Evolutionary conservation across 2,797 vertebrate species (phyloP).

Genomic region (Chaenodraco wilsoni): DNA sequence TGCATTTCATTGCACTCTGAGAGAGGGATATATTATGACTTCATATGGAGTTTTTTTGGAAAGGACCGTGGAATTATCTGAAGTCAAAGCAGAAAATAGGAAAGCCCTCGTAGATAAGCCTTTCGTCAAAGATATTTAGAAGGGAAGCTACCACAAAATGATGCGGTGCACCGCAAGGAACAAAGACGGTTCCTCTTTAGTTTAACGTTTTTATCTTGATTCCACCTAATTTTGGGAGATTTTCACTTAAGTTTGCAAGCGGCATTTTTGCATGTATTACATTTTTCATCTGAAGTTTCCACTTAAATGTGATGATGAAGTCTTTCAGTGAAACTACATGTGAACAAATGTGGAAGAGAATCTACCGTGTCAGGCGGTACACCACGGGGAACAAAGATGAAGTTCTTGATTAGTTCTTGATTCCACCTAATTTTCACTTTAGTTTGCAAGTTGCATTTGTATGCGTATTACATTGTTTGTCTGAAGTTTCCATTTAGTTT

Average conservation of each 20-base stretch:
- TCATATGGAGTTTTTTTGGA: slow-evolving; percentile 26
- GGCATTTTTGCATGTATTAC: slow-evolving; percentile 1
- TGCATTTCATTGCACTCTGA: slow-evolving; percentile 49
- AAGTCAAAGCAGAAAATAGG: slow-evolving; percentile 32
- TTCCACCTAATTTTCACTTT: slow-evolving; percentile 10
- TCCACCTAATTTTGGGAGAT: slow-evolving; percentile 17
- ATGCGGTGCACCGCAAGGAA: slow-evolving; percentile 31
- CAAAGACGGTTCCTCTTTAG: slow-evolving; percentile 5
- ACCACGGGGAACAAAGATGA: no score
- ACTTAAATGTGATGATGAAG: slow-evolving; percentile 43
- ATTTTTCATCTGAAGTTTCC: slow-evolving; percentile 36
- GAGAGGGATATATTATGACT: slow-evolving; percentile 15
- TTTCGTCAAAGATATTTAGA: slow-evolving; percentile 32
- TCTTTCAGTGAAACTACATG: no score
- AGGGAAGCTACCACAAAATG: slow-evolving; percentile 17
- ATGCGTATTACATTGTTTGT: not conserved
- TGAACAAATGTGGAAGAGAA: no score
- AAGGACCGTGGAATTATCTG: slow-evolving; percentile 17
- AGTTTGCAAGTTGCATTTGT: slow-evolving; percentile 11
- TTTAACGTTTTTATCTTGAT: slow-evolving; percentile 35
- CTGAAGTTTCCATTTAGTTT: slow-evolving; percentile 45
- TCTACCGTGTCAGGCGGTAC: no score
- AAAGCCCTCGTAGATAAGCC: slow-evolving; percentile 15
- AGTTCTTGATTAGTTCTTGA: not conserved
- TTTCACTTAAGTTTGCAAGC: slow-evolving; percentile 13